phyloP scores from a whole-genome alignment of 1,140 invertebrate genomes.

The Luehdorfia chinensis region DNA sequence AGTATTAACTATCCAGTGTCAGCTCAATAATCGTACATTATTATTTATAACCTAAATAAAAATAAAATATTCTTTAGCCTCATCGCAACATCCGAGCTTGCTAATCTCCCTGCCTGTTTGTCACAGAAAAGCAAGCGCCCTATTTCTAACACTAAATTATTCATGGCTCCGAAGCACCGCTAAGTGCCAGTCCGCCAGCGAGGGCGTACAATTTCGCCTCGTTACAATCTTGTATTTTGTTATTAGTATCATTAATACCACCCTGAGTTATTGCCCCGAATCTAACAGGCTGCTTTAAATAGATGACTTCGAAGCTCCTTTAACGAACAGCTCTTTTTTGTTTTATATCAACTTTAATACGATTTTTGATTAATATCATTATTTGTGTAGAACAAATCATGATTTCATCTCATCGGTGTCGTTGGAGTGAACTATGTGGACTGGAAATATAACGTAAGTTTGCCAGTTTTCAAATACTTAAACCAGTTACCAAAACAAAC shows the following conservation, averaged over 20 bases:
- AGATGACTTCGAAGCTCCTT: neutral
- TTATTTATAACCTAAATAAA: too few species aligned
- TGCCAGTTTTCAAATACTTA: too few species aligned
- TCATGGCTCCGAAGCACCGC: constrained; percentile 38
- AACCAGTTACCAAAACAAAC: too few species aligned
- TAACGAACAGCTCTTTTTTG: neutral
- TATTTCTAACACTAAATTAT: constrained; percentile 56
- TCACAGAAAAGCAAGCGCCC: constrained; percentile 32
- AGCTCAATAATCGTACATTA: too few species aligned
- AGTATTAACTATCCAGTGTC: too few species aligned
- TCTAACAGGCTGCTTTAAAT: neutral
- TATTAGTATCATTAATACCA: constrained; percentile 18
- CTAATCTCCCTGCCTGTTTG: neutral
- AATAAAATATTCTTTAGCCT: too few species aligned
- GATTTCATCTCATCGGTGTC: too few species aligned
- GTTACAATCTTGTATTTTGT: constrained; percentile 13
- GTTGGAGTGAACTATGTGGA: too few species aligned
- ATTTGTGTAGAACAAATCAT: too few species aligned
- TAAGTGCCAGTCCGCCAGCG: constrained; percentile 29
- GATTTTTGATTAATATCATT: too few species aligned
- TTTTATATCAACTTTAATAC: too few species aligned
- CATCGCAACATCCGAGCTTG: neutral
- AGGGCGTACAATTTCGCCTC: constrained; percentile 23
- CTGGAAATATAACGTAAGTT: too few species aligned
- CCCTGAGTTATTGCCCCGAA: neutral